Conservation (phyloP, 2,113 vertebrate species). For the Corynorhinus townsendii region DNA sequence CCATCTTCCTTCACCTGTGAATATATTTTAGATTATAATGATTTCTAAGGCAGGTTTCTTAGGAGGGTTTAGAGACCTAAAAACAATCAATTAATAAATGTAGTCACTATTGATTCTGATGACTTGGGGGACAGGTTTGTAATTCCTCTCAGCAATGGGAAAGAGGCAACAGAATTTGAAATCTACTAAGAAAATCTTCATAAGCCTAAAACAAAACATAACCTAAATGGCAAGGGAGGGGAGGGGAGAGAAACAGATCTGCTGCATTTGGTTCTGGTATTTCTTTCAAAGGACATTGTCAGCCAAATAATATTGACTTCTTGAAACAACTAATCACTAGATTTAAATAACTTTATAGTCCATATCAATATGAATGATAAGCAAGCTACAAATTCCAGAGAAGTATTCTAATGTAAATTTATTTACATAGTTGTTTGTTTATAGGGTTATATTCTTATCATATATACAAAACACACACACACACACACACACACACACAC, state of each 20-base stretch:
- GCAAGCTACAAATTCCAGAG: background rate
- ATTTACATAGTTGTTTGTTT: background rate
- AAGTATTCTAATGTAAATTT: slow-evolving; percentile 23
- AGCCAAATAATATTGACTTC: background rate
- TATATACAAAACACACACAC: background rate
- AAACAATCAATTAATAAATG: background rate
- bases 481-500: background rate
- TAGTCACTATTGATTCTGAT: background rate
- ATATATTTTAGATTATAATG: background rate
- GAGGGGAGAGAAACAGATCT: background rate
- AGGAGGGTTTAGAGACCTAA: background rate
- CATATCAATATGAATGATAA: slow-evolving; percentile 26
- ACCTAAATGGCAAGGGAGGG: background rate
- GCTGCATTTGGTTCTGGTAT: background rate
- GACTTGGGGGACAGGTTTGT: background rate
- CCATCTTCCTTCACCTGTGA: background rate
- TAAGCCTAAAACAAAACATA: background rate
- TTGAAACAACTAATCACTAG: slow-evolving; percentile 33
- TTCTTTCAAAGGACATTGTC: background rate
- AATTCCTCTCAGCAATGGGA: background rate
- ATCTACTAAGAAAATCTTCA: background rate
- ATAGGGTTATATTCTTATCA: background rate
- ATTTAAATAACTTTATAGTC: slow-evolving; percentile 16
- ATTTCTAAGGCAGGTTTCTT: background rate
- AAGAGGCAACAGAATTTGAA: background rate